Percentiles rank a stretch among this genome's conserved stretches.
Conservation (phyloP, 2,113 vertebrate genomes). For the Triplophysa tibetana region DNA sequence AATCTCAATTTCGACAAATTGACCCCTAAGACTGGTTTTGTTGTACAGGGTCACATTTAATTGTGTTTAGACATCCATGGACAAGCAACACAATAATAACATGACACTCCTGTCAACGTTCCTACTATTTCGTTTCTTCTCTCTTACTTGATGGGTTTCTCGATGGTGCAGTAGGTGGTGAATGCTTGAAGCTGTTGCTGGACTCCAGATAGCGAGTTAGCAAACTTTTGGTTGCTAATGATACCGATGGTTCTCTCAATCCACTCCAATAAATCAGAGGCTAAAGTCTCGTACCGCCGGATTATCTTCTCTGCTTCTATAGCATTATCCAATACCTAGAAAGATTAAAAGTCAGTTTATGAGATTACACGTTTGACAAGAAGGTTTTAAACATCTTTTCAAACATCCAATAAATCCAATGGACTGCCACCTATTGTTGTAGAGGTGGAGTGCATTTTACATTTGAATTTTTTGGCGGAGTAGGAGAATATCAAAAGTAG, state of each 20-base stretch:
- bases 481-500: too few relatives aligned
- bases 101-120: too few relatives aligned
- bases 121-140: background rate
- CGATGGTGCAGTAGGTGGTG: slow-evolving; percentile 91
- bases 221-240: slow-evolving; percentile 94
- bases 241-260: slow-evolving; percentile 86
- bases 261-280: slow-evolving; percentile 88
- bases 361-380: background rate
- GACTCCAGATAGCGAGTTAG: slow-evolving; percentile 89
- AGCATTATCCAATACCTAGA: slow-evolving; percentile 89
- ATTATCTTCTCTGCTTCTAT: slow-evolving; percentile 85
- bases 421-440: too few relatives aligned
- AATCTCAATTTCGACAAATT: too few relatives aligned
- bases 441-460: too few relatives aligned
- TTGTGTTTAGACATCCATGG: too few relatives aligned
- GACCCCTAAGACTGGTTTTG: too few relatives aligned
- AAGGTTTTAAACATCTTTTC: too few relatives aligned
- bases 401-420: too few relatives aligned
- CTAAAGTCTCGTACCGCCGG: slow-evolving; percentile 83
- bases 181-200: slow-evolving; percentile 96
- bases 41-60: too few relatives aligned
- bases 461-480: too few relatives aligned
- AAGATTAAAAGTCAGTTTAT: background rate
- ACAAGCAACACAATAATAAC: too few relatives aligned
- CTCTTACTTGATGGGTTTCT: slow-evolving; percentile 92